Evolutionary conservation across 2,888 invertebrate species (phyloP), one percentile per base, ranked within the genome.

Genomic region (Polymixis lichenea): DNA sequence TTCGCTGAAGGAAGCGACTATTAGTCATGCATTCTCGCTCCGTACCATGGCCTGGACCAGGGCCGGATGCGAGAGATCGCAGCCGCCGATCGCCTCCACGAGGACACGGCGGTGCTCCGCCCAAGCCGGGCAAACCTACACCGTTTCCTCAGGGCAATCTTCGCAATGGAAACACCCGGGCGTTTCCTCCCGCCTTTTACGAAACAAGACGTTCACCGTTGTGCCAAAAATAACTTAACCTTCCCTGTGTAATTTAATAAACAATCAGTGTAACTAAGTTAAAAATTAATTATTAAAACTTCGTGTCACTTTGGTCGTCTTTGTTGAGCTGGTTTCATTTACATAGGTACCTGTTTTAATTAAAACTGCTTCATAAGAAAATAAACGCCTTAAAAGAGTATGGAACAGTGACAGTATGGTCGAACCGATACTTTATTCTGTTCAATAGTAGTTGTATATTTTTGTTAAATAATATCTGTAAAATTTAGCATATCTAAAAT

Each of bases 221-320:
- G 43, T 51, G 4, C 43, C 51, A 68, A 62, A 76, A 74, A 69
- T 72, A 68, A 77, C 55, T 56, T 56, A 64, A 71, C 72, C 58
- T 65, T 72, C 62, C 22, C 53, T 28, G 51, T 64, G 55, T 76
- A 77, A 85, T 80, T 77, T 64, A 75, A 77, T 77, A 72, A 81
- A 65, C 56, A 62, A 77, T 66, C 70, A 74, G 62, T 75, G 66
- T 72, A 69, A 60, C 64, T 75, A 78, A 84, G 74, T 83, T 77
- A 74, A 70, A 78, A 81, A 81, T 53, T 71, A 72, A 78, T 78
- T 78, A 81, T 74, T 71, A 75, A 78, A 80, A 84, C 84, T 81
- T 69, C n/a, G 58, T 56, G 58, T 79, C 68, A 51, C 68, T 78
- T 81, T 77, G 75, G 65, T 86, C 81, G 74, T 72, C 74, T 83